These are phyloP conservation scores for Drosophila lacteicornis DNA, from an alignment of 1,140 invertebrate species.

Conservation along the genomic window DNA sequence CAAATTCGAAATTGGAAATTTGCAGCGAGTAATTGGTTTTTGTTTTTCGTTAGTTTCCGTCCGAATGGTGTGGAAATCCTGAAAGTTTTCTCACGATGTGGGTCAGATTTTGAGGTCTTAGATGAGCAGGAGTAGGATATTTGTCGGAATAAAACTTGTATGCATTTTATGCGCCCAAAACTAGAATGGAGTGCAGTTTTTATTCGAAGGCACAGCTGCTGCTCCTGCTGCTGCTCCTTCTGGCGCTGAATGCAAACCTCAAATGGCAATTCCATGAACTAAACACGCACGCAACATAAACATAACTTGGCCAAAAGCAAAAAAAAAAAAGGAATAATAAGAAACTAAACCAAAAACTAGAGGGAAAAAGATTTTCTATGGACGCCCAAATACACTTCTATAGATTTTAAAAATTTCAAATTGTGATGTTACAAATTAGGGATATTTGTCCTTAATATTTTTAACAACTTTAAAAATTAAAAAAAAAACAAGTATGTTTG, in stretches of 20 bases:
- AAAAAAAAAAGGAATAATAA: slow-evolving; percentile 1
- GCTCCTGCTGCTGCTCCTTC: background rate
- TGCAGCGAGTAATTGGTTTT: slow-evolving; percentile 57
- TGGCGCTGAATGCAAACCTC: slow-evolving; percentile 39
- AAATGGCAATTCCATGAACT: slow-evolving; percentile 74
- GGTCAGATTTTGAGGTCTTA: slow-evolving; percentile 32
- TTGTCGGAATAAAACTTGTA: background rate
- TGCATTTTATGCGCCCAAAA: slow-evolving; percentile 22
- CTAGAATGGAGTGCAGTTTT: slow-evolving; percentile 6
- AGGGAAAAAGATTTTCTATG: background rate
- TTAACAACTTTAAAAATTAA: too few relatives aligned
- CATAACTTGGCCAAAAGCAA: slow-evolving; percentile 39
- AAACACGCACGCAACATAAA: slow-evolving; percentile 66
- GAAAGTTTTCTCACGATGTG: slow-evolving; percentile 19
- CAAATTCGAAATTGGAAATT: slow-evolving; percentile 43
- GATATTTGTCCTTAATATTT: too few relatives aligned
- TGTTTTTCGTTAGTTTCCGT: slow-evolving; percentile 13
- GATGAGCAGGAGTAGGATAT: background rate
- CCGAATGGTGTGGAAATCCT: slow-evolving; percentile 2
- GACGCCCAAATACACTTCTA: background rate
- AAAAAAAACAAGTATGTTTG: too few relatives aligned
- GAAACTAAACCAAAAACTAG: background rate
- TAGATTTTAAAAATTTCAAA: background rate
- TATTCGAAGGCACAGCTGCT: slow-evolving; percentile 28
- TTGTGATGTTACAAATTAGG: too few relatives aligned